Evolutionary conservation across 35 echinoderm and acorn worm species (phyloP), one percentile per base, ranked within the genome.

Genomic region (Heliocidaris tuberculata): DNA sequence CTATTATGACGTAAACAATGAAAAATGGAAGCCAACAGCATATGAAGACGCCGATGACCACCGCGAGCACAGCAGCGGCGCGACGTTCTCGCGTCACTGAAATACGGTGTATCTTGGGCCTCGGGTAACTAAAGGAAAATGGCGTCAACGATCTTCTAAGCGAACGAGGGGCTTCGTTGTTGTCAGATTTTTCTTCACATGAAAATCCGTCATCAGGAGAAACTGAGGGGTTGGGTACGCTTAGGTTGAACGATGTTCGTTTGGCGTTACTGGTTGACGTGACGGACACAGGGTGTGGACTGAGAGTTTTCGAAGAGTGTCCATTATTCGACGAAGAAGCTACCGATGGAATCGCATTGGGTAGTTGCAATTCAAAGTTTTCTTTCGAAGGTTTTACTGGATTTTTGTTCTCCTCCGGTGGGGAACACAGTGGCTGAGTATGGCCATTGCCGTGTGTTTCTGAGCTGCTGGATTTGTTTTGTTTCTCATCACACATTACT

Each of bases 1-100:
- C 86, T 5, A 32, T 13, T 24, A 95, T 95, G 85, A 95, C 54
- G 86, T 95, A 86, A 48, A 95, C 86, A 48, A 95, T 54, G 54
- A 95, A 95, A 85, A 95, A 95, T 21, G 94, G 94, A 47, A 85
- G 48, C 94, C 94, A 95, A 56, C 94, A 95, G 19, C 78, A 86
- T 7, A 95, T 54, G 85, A 95, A 95, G 35, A 87, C 86, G 32
- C 94, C 94, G 47, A 95, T 95, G 85, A 95, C 86, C 27, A 95
- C 49, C 10, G 71, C 94, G 6, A 95, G 86, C 30, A 87, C 86
- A 47, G 86, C 86, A 31, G 94, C 94, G 32, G 94, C 86, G 11
- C 86, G 78, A 11, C 86, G 94, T 19, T 95, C 94, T 7, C 91
- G 47, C 48, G 93, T 42, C 31, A 94, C 54, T 78, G 93, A 94